phyloP scores from a whole-genome alignment of 2,113 vertebrate species.

The Tetrao urogallus region DNA sequence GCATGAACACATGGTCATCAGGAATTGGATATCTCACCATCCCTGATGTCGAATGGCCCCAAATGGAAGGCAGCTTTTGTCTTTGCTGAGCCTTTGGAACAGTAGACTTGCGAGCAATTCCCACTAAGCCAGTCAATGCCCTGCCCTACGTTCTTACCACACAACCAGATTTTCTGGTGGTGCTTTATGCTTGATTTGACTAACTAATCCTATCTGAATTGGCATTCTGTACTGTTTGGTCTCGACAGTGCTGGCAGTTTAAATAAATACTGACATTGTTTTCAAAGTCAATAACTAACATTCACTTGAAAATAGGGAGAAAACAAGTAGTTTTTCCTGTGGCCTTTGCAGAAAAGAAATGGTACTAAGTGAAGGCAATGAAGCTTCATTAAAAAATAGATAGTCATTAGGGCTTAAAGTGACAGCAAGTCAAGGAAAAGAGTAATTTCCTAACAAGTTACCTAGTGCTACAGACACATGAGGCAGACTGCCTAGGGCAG shows the following conservation, averaged over 20 bases:
- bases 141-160: neutral
- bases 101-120: neutral
- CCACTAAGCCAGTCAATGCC: neutral
- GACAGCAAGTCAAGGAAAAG: neutral
- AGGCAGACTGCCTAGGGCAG: neutral
- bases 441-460: neutral
- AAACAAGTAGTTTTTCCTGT: neutral
- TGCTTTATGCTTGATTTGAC: neutral
- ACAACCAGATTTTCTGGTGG: neutral
- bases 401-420: neutral
- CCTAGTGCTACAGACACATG: neutral
- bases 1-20: neutral
- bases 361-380: neutral
- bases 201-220: neutral
- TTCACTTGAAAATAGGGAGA: neutral
- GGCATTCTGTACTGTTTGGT: neutral
- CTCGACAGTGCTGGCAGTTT: neutral
- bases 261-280: neutral
- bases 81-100: neutral
- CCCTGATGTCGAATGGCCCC: neutral
- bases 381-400: neutral
- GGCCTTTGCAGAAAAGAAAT: neutral
- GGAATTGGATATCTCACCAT: neutral
- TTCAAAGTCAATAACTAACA: constrained; percentile 14
- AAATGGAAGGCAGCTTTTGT: neutral